Evolutionary conservation across 2,113 vertebrate genomes (phyloP), one percentile per base, ranked within the genome.

Genomic region (Corythoichthys intestinalis): DNA sequence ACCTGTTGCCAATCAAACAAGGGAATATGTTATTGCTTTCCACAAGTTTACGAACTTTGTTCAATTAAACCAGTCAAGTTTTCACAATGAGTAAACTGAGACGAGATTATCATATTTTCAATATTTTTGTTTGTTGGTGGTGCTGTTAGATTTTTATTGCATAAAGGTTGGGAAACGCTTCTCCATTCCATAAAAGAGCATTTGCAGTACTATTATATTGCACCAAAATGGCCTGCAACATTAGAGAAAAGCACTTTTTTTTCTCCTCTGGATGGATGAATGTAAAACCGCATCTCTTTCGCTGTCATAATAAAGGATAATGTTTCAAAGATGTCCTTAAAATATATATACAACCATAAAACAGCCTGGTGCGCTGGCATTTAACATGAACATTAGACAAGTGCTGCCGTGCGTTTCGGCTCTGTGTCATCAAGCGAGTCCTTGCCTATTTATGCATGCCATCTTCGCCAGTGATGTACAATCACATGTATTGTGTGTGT

Each of bases 341-440:
- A 64, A 44, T 44, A n/a, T 12, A 47, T 48, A 28, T 48, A 28
- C 28, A 10, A 17, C 7, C 20, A 65, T 66, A 83, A 78, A 86
- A 78, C 67, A 28, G 74, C 78, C 73, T 70, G 66, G 49, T 76
- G 78, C 71, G 2, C 14, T 82, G 72, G 78, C 75, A 79, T 88
- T 90, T 87, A 84, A 81, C 84, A 78, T 78, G 67, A 79, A 77
- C 76, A 75, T 63, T 44, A 70, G 87, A 81, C 82, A 84, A 87
- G 82, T 80, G 77, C 73, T 56, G 66, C 74, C 82, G 72, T 73
- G 81, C 73, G 57, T 81, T 67, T 35, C 69, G 70, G 75, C 74
- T 76, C 69, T 20, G 78, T 68, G 72, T 72, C 77, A 84, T 70
- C 69, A n/a, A 48, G 54, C 54, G 15, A 69, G 67, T 75, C 72